phyloP scores from a whole-genome alignment of 2,113 vertebrate genomes.

The Zosterops borbonicus region DNA sequence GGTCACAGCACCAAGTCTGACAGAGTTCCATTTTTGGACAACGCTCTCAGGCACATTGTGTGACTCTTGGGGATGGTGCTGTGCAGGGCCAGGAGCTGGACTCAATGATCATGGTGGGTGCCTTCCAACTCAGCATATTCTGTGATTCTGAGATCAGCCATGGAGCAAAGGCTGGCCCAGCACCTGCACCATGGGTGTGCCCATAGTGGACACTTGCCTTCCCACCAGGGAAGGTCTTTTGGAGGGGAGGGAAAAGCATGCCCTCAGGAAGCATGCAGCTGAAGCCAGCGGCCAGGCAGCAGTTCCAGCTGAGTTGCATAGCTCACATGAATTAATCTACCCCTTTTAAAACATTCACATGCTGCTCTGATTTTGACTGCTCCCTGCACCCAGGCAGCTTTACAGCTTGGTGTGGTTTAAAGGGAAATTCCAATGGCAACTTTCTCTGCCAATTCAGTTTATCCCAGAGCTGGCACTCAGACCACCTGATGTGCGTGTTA shows the following conservation, averaged over 20 bases:
- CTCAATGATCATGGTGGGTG: background rate
- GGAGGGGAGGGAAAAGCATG: background rate
- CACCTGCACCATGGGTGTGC: rapidly evolving
- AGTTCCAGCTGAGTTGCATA: constrained; percentile 6
- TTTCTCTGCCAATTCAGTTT: constrained; percentile 1
- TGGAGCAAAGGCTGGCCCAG: background rate
- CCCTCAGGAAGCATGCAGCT: background rate
- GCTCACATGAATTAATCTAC: background rate
- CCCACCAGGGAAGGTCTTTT: background rate
- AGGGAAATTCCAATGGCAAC: background rate
- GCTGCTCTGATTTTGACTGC: background rate
- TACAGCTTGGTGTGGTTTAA: constrained; percentile 17
- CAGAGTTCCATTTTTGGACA: background rate
- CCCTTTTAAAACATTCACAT: background rate
- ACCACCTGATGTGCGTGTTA: constrained; percentile 26
- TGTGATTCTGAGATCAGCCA: background rate
- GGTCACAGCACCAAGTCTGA: background rate
- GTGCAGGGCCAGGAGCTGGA: background rate
- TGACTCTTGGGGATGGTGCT: background rate
- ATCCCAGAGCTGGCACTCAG: background rate
- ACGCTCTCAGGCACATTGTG: background rate
- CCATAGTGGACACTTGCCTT: background rate
- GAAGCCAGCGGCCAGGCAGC: background rate
- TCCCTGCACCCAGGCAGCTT: background rate
- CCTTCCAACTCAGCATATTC: background rate